These are phyloP conservation scores for Gari tellinella DNA, from an alignment of 2,888 invertebrate species.

Conservation along the genomic window DNA sequence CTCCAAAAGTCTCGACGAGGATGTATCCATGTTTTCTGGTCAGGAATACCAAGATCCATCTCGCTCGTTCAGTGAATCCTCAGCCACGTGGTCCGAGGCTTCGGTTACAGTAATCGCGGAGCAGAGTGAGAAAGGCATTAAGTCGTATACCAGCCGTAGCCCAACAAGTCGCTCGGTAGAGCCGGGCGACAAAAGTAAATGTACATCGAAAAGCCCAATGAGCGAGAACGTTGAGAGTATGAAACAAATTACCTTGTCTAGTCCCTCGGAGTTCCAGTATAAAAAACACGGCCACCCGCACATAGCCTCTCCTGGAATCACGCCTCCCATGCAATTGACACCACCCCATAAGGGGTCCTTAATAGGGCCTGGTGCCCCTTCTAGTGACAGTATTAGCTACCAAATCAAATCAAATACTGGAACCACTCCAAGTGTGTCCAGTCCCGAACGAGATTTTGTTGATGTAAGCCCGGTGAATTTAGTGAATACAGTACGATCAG, in stretches of 20 bases:
- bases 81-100: slow-evolving; percentile 30
- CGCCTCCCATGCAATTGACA: slow-evolving; percentile 33
- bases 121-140: slow-evolving; percentile 17
- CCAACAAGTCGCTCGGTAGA: slow-evolving; percentile 22
- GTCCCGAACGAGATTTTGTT: not conserved
- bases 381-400: slow-evolving; percentile 5
- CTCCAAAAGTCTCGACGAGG: slow-evolving; percentile 55
- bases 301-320: not conserved
- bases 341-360: slow-evolving; percentile 2
- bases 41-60: slow-evolving; percentile 45
- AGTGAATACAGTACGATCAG: slow-evolving; percentile 8
- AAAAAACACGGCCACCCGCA: slow-evolving; percentile 29
- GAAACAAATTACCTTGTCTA: slow-evolving; percentile 54
- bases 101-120: slow-evolving; percentile 23
- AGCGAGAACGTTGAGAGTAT: slow-evolving; percentile 44
- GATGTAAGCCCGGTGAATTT: slow-evolving; percentile 17
- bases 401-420: not conserved
- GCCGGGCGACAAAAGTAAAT: not conserved
- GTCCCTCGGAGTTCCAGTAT: slow-evolving; percentile 57
- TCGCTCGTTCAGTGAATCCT: slow-evolving; percentile 37
- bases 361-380: not conserved
- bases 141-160: slow-evolving; percentile 19
- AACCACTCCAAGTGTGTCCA: slow-evolving; percentile 16
- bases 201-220: slow-evolving; percentile 41
- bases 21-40: slow-evolving; percentile 43